Base-by-base conservation (phyloP, 2,113 vertebrate species). In the Tinamus guttatus region DNA sequence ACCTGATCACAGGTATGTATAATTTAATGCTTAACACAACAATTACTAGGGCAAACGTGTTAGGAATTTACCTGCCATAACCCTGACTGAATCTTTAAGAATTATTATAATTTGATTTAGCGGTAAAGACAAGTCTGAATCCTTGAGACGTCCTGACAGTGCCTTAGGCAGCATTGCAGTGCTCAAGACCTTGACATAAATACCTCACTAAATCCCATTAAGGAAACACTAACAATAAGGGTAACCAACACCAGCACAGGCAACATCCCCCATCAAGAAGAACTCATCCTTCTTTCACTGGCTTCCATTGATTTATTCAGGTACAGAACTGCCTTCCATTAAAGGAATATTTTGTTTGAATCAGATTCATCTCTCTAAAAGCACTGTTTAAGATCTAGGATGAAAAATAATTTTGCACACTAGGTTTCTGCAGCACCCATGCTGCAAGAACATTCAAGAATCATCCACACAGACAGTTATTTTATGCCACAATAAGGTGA, bases 351-450 rank as follows among this genome's bases (percentile, higher is more conserved):
- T 49, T 69, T 34, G 43, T 45, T 69, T 19, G n/a, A 32, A n/a
- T 45, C 14, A 69, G 32, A 69, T 49, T 32, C 32, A 34, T 21
- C n/a, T 32, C 13, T 16, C n/a, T 16, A 34, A 22, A 43, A 28
- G 67, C 6, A 47, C 32, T n/a, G 47, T 34, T n/a, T n/a, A 49
- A n/a, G 32, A 45, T 49, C 13, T 22, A 47, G 21, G 32, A n/a
- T 49, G 67, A n/a, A 69, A 22, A 49, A 49, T 9, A 69, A 69
- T 47, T 34, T n/a, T 20, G 67, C 20, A 32, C 45, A 34, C 30
- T 32, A 36, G 25, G 18, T 14, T 80, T 81, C 79, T 70, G 32
- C n/a, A 58, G 30, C 18, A 38, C 10, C 9, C 0, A 0, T 2
- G 13, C 40, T 70, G 17, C 83, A 78, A 56, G 49, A 54, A 38